phyloP scores from a whole-genome alignment of 2,888 invertebrate genomes.

The Netelia fuscicornis region DNA sequence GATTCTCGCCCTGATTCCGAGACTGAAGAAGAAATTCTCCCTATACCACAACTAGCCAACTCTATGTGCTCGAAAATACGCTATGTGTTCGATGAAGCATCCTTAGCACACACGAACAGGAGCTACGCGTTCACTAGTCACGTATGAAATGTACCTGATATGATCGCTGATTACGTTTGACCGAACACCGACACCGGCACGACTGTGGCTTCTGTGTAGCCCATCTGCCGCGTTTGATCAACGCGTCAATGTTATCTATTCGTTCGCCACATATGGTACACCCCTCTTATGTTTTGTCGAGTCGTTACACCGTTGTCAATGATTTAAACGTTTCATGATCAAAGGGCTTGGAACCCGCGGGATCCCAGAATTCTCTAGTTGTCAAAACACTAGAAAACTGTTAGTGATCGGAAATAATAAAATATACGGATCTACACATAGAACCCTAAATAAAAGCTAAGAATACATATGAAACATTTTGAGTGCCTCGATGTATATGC shows the following conservation, averaged over 20 bases:
- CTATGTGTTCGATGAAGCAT: constrained; percentile 29
- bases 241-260: constrained; percentile 27
- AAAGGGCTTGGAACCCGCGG: not conserved
- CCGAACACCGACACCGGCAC: constrained; percentile 41
- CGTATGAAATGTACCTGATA: constrained; percentile 62
- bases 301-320: constrained; percentile 13
- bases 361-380: not conserved
- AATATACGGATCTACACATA: not conserved
- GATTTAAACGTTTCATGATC: not conserved
- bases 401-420: not conserved
- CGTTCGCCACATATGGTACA: constrained; percentile 3
- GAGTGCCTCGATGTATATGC: too few relatives aligned
- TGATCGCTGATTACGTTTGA: constrained; percentile 60
- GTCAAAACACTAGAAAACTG: too few relatives aligned
- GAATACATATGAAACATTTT: too few relatives aligned
- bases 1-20: constrained; percentile 56
- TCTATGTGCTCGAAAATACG: not conserved
- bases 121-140: constrained; percentile 50
- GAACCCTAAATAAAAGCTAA: too few relatives aligned
- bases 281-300: not conserved
- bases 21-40: constrained; percentile 39
- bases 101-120: constrained; percentile 6
- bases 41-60: not conserved
- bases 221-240: constrained; percentile 37
- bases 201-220: not conserved